Conservation (phyloP, 2,797 vertebrate species). For the Cetoscarus ocellatus region DNA sequence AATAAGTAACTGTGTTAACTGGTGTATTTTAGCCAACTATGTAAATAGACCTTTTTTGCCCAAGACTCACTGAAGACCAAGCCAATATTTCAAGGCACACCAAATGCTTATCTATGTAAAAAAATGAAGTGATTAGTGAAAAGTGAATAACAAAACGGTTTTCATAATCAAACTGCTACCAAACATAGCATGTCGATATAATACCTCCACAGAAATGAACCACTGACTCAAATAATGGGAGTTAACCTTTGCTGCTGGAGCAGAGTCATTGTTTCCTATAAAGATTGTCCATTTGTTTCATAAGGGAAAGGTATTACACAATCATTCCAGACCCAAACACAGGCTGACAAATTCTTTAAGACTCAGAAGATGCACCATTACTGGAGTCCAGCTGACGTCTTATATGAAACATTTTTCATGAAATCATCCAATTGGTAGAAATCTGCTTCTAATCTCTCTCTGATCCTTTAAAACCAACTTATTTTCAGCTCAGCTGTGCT, state of each 20-base stretch:
- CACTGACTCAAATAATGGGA: background rate
- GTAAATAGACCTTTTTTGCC: too few species aligned
- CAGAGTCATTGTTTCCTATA: conserved; percentile 6
- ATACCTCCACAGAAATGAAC: too few species aligned
- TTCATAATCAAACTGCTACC: too few species aligned
- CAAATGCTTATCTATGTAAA: too few species aligned
- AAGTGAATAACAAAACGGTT: too few species aligned
- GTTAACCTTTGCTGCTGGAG: conserved; percentile 6
- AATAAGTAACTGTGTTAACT: too few species aligned
- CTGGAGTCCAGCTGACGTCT: conserved; percentile 26
- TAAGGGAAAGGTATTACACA: conserved; percentile 45
- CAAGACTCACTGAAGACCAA: too few species aligned
- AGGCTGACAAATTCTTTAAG: conserved; percentile 30
- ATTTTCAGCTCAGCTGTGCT: conserved; percentile 1
- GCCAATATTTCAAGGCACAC: too few species aligned
- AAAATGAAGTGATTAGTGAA: too few species aligned
- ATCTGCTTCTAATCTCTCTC: conserved; percentile 44
- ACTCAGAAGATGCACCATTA: conserved; percentile 1
- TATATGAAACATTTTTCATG: conserved; percentile 12
- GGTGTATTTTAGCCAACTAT: too few species aligned
- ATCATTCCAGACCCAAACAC: conserved; percentile 34
- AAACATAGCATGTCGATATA: too few species aligned
- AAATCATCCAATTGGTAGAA: conserved; percentile 34
- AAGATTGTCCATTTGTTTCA: conserved; percentile 25
- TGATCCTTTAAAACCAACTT: conserved; percentile 51